Evolutionary conservation across 2,888 invertebrate species (phyloP), one percentile per base, ranked within the genome.

Genomic region (Himalopsyche kuldschensis): DNA sequence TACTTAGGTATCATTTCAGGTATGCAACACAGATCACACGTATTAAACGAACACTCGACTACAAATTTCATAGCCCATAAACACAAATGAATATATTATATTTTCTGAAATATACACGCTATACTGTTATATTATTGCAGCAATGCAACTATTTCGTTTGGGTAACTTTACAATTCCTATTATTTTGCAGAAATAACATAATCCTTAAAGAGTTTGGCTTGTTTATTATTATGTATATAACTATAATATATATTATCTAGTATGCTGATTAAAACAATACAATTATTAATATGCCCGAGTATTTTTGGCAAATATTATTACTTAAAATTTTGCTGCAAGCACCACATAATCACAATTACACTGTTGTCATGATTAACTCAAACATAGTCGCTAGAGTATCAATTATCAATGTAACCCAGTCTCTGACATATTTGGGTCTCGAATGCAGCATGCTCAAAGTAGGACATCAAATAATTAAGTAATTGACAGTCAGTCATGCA

Each of bases 361-460:
- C 69, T 69, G 69, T 27, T 15, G 24, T 69, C 69, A 76, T 32
- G 41, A 35, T 20, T 10, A 35, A 17, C 32, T 76, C 76, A 32
- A 76, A 76, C n/a, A 20, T 76, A 76, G 76, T 76, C 41, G 41
- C 35, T 76, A 76, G 75, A 31, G 20, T 69, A 69, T 69, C 69
- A n/a, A 48, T 5, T 41, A 41, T 41, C n/a, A 69, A 27, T 69
- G 24, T 27, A 78, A 83, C 83, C 83, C 83, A 83, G 41, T 81
- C 75, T 75, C 79, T 81, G 76, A 85, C 81, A 75, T 47, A 41
- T 75, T 82, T 85, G 81, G 84, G 84, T 82, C 63, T 82, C 41
- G 80, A 85, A 78, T 82, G 81, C 78, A 82, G 85, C 85, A 85
- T 85, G 85, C 41, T 75, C 75, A 55, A 30, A 46, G 84, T 85